Conservation (phyloP, 1,140 invertebrate genomes). For the Nomia melanderi region DNA sequence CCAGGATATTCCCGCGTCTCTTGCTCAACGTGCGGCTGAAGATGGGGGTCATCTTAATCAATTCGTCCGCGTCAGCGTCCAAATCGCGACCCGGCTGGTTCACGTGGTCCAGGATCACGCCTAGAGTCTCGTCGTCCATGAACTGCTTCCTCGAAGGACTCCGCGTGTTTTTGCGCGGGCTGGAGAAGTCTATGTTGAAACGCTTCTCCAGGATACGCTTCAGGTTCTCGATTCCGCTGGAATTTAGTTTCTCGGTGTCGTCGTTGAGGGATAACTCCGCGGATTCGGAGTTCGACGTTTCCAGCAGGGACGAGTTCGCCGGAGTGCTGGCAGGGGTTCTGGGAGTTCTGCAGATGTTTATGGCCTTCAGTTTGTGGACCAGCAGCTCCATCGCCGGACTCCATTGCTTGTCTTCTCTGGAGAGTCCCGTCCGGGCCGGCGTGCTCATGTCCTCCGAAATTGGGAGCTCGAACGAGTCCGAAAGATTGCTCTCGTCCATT, state of each 20-base stretch:
- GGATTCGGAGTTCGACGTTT: too few species aligned
- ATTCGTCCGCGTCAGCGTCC: too few species aligned
- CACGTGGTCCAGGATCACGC: constrained; percentile 6
- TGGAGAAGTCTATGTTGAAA: not conserved
- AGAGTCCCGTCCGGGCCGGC: not conserved
- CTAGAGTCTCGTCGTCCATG: not conserved
- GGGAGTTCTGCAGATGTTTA: not conserved
- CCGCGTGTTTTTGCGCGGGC: not conserved
- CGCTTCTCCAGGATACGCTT: not conserved
- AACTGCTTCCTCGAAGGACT: not conserved
- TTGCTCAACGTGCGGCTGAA: too few species aligned
- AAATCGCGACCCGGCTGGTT: not conserved
- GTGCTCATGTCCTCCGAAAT: not conserved
- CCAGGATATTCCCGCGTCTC: too few species aligned
- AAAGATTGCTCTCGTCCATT: not conserved
- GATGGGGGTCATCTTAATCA: too few species aligned
- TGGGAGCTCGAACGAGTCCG: not conserved
- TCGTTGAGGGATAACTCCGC: not conserved
- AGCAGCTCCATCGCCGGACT: constrained; percentile 29
- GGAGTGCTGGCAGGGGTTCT: not conserved
- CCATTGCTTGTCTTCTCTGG: not conserved
- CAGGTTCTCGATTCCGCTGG: not conserved
- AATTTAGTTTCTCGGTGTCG: not conserved
- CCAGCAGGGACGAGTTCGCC: rapidly evolving
- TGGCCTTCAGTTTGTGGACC: constrained; percentile 1